Base-by-base conservation (phyloP, 2,888 invertebrate genomes). In the Drosophila birchii region DNA sequence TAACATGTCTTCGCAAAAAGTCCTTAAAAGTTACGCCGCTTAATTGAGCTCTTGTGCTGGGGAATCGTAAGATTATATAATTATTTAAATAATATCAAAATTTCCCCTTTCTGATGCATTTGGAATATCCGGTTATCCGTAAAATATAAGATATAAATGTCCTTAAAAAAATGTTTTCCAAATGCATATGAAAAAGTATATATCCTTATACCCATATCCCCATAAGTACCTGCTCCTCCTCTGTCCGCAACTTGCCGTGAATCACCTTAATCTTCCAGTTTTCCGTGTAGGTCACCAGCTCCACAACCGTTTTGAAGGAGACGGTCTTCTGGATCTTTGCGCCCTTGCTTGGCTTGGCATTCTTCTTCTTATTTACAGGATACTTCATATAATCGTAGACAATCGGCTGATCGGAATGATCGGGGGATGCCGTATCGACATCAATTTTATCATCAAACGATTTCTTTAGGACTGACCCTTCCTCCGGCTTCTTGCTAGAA, bases 151-250 rank as follows among this genome's bases (percentile, higher is more conserved):
- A 26, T 26, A 26, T 0, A 26, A 26, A 26, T 5, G 26, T 26
- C 0, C 26, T 26, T 26, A 5, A 26, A 26, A 4, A 26, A 26
- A 26, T 26, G 5, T 26, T 26, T 26, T 26, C 26, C 26, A 26
- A 26, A 26, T 26, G 26, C 26, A 26, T 34, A 23, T 41, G 39
- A 41, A 49, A 26, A 18, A 18, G 32, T 47, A 38, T 5, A 7
- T 39, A 29, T 26, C 26, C 5, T 4, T 26, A n/a, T 5, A 4
- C 26, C 26, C 26, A 26, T 26, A 26, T 26, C 26, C 26, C 34
- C 43, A 84, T n/a, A n/a, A n/a, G n/a, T n/a, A n/a, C 90, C 90
- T 89, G 86, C 23, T 86, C 75, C 32, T 86, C 87, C 38, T 83
- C 88, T 9, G 75, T 61, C 20, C 74, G 76, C 54, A 86, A 58